Conservation (phyloP, 2,888 invertebrate species). For the Epirrita christyi region DNA sequence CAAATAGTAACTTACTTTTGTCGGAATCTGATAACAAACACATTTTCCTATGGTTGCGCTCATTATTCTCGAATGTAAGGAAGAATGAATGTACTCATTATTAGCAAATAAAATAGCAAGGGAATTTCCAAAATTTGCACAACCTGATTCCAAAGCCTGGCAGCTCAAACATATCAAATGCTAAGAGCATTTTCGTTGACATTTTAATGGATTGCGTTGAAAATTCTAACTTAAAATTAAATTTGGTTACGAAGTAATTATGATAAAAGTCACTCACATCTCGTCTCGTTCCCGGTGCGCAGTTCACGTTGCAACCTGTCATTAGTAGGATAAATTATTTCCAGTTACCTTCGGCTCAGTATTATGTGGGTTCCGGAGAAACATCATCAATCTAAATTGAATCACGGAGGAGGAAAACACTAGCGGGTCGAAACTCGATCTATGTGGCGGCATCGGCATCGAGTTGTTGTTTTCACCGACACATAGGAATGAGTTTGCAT, state of each 20-base stretch:
- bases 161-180: not conserved
- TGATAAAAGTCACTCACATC: slow-evolving; percentile 27
- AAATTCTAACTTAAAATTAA: not conserved
- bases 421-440: slow-evolving; percentile 41
- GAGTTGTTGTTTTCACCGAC: slow-evolving; percentile 37
- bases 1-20: too few relatives aligned
- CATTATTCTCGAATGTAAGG: slow-evolving; percentile 15
- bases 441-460: slow-evolving; percentile 32
- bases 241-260: slow-evolving; percentile 23
- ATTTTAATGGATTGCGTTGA: slow-evolving; percentile 10
- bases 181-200: not conserved
- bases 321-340: slow-evolving; percentile 41
- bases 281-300: slow-evolving; percentile 19
- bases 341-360: slow-evolving; percentile 35
- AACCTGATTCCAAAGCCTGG: not conserved
- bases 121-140: not conserved
- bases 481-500: slow-evolving; percentile 40
- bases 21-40: too few relatives aligned
- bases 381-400: slow-evolving; percentile 44
- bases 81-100: slow-evolving; percentile 2
- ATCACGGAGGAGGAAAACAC: slow-evolving; percentile 43
- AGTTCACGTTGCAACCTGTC: slow-evolving; percentile 35
- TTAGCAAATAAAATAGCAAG: not conserved
- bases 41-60: slow-evolving; percentile 2
- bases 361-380: slow-evolving; percentile 41